Percentiles rank a stretch among this genome's conserved stretches.
Evolutionary conservation across 1,140 invertebrate genomes (phyloP).

Genomic region (Drosophila asahinai): DNA sequence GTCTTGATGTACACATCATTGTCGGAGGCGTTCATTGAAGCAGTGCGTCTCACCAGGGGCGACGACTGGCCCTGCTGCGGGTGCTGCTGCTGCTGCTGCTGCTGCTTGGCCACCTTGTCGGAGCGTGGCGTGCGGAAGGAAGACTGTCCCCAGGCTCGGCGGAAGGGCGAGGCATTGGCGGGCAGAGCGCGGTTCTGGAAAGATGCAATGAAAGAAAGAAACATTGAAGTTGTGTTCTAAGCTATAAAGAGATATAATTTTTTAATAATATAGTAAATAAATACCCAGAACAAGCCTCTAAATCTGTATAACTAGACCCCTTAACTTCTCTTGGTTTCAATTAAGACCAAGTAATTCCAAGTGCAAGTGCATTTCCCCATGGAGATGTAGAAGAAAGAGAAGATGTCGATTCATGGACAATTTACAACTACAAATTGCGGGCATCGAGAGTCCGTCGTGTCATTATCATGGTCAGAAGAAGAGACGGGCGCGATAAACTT

Average conservation of each 20-base stretch:
- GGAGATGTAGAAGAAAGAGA: slow-evolving; percentile 10
- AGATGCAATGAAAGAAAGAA: not conserved
- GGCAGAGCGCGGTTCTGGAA: slow-evolving; percentile 77
- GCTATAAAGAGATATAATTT: not conserved
- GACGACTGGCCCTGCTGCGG: slow-evolving; percentile 44
- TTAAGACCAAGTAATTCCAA: slow-evolving; percentile 27
- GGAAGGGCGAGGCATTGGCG: slow-evolving; percentile 87
- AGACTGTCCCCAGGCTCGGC: slow-evolving; percentile 87
- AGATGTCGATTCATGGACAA: slow-evolving; percentile 56
- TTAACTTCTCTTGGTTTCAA: slow-evolving; percentile 5
- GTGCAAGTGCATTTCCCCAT: slow-evolving; percentile 23
- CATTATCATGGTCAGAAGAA: slow-evolving; percentile 75
- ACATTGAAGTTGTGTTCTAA: not conserved
- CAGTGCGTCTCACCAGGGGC: slow-evolving; percentile 71
- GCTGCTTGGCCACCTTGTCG: slow-evolving; percentile 64
- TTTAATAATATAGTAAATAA: too few species aligned
- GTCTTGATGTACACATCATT: slow-evolving; percentile 85
- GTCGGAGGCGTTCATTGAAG: slow-evolving; percentile 84
- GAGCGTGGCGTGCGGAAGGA: slow-evolving; percentile 82
- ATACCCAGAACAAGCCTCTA: not conserved
- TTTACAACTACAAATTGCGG: slow-evolving; percentile 67
- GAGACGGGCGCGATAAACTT: slow-evolving; percentile 71
- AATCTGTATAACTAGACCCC: too few species aligned
- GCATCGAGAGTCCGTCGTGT: slow-evolving; percentile 54
- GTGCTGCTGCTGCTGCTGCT: slow-evolving; percentile 11